phyloP scores from a whole-genome alignment of 2,797 vertebrate species.

The Tenualosa thibaudeaui region DNA sequence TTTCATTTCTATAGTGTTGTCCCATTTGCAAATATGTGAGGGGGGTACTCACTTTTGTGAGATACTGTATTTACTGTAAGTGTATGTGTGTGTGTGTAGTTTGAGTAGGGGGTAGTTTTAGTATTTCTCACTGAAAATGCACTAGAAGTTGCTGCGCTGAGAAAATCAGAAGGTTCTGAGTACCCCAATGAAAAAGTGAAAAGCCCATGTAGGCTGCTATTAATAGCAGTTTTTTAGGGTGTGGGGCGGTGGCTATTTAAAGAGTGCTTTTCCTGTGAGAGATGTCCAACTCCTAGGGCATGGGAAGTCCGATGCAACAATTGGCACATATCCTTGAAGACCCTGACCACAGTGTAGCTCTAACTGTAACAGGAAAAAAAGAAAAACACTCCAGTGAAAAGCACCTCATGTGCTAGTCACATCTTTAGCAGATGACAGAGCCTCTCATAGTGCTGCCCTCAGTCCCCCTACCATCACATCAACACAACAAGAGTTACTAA shows the following conservation, averaged over 20 bases:
- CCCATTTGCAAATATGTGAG: too few species aligned
- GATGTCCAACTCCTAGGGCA: slow-evolving; percentile 74
- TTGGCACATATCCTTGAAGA: slow-evolving; percentile 64
- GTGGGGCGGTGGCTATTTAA: slow-evolving; percentile 70
- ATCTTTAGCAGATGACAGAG: not conserved
- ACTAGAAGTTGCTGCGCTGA: slow-evolving; percentile 9
- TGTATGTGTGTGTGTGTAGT: too few species aligned
- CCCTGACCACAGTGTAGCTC: slow-evolving; percentile 28
- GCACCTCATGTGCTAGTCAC: not conserved
- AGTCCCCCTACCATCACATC: not conserved
- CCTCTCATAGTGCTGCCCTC: not conserved
- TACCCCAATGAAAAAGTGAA: slow-evolving; percentile 43
- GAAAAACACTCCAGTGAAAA: not conserved
- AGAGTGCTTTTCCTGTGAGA: slow-evolving; percentile 71
- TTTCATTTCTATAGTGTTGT: too few species aligned
- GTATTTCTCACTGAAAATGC: not conserved
- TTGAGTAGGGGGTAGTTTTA: not conserved
- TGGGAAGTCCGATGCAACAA: slow-evolving; percentile 73
- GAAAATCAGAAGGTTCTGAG: slow-evolving; percentile 45
- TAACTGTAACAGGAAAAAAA: not conserved
- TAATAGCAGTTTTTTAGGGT: slow-evolving; percentile 45
- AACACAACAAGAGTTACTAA: not conserved
- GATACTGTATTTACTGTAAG: too few species aligned
- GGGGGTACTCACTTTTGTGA: too few species aligned
- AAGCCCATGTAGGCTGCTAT: slow-evolving; percentile 50